Evolutionary conservation across 2,113 vertebrate species (phyloP).

Genomic region (Epinephelus moara): DNA sequence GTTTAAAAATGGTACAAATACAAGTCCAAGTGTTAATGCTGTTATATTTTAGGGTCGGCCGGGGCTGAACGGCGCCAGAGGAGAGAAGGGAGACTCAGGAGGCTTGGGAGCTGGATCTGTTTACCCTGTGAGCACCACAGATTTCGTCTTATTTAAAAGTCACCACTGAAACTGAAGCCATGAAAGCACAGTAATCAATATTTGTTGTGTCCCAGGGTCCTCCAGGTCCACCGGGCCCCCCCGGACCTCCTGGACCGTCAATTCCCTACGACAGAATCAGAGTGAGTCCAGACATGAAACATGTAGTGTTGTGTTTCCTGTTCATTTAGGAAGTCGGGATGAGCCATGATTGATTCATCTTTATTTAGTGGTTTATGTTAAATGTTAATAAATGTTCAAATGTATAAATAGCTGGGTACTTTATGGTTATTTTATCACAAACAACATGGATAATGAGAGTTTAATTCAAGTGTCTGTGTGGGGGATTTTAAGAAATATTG

Average conservation of each 20-base stretch:
- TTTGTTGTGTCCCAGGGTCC: constrained; percentile 78
- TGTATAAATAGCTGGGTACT: too few species aligned
- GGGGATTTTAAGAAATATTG: neutral
- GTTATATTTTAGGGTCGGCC: constrained; percentile 89
- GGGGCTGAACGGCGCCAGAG: constrained; percentile 92
- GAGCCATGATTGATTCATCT: neutral
- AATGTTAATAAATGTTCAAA: too few species aligned
- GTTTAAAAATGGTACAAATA: neutral
- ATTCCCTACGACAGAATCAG: constrained; percentile 38
- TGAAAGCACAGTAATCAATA: neutral
- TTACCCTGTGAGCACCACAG: constrained; percentile 83
- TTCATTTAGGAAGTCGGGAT: neutral
- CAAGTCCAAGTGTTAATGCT: neutral
- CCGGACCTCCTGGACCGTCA: constrained; percentile 70
- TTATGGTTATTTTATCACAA: too few species aligned
- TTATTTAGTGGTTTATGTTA: neutral
- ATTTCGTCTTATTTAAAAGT: neutral
- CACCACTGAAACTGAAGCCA: neutral
- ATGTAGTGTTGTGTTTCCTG: neutral
- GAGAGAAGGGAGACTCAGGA: constrained; percentile 90
- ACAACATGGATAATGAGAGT: neutral
- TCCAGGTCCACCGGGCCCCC: constrained; percentile 86
- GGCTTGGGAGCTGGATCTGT: constrained; percentile 66
- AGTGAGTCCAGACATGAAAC: constrained; percentile 66
- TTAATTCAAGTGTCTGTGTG: neutral